Evolutionary conservation across 2,888 invertebrate species (phyloP).

Genomic region (Halocaridina rubra): DNA sequence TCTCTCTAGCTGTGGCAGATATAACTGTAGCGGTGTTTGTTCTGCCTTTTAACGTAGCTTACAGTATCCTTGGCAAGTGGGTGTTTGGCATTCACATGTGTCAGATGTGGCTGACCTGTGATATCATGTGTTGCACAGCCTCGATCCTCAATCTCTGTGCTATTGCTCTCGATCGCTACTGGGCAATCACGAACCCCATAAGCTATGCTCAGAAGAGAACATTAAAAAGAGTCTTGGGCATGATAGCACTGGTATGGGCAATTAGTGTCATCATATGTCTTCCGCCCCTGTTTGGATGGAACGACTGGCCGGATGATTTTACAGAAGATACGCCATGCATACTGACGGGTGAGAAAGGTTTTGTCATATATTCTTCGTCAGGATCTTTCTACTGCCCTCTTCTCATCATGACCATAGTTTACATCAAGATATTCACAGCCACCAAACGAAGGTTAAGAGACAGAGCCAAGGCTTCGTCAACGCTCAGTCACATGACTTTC

Average conservation of each 20-base stretch:
- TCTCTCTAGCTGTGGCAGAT: constrained; percentile 93
- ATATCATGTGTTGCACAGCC: constrained; percentile 95
- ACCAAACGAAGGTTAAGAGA: constrained; percentile 87
- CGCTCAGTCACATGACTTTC: constrained; percentile 75
- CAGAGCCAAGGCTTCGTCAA: constrained; percentile 84
- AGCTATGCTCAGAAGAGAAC: constrained; percentile 94
- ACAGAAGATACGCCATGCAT: constrained; percentile 83
- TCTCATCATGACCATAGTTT: constrained; percentile 80
- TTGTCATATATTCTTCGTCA: constrained; percentile 90
- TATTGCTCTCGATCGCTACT: constrained; percentile 93
- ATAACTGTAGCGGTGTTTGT: constrained; percentile 90
- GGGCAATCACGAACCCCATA: constrained; percentile 94
- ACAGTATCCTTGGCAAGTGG: constrained; percentile 91
- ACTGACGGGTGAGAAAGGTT: constrained; percentile 87
- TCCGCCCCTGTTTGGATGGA: constrained; percentile 92
- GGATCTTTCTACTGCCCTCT: constrained; percentile 96
- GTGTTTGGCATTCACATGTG: constrained; percentile 91
- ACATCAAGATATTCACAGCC: constrained; percentile 94
- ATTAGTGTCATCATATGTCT: constrained; percentile 88
- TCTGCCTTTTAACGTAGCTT: constrained; percentile 92
- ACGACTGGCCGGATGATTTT: constrained; percentile 88
- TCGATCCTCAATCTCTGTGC: constrained; percentile 93
- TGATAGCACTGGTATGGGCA: constrained; percentile 89
- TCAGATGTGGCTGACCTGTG: constrained; percentile 95
- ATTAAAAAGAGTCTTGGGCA: constrained; percentile 82